Base-by-base conservation (phyloP, 2,113 vertebrate genomes). In the Pygoscelis adeliae region DNA sequence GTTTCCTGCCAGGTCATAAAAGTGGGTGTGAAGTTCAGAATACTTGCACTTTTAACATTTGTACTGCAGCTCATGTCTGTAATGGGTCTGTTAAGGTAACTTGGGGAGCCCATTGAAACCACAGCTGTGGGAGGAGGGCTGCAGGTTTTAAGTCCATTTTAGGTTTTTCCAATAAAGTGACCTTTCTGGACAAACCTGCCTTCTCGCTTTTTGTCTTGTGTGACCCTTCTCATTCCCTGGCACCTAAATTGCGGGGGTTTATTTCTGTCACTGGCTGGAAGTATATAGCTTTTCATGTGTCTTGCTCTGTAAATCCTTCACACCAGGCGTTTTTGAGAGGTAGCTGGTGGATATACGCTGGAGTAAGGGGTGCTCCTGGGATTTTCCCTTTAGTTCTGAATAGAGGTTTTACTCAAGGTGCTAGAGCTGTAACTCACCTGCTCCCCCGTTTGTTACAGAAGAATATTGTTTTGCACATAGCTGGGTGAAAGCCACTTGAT, bases 151-250 rank as follows among this genome's bases (percentile, higher is more conserved):
- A 55, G 89, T 93, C 71, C 34, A 32, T 95, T 90, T 93, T 88
- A 72, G 86, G 76, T 89, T 94, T 96, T 95, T 83, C 91, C 93
- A 98, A 98, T 98, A 98, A 98, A 98, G 97, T 97, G 97, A 96
- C 97, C 97, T 98, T 98, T 98, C 93, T 86, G 89, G 96, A 97
- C 74, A 26, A 87, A 73, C 15, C 6, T 65, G 46, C 59, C 42
- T 62, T 50, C 34, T 36, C 6, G 22, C 27, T 81, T 66, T 82
- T 62, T 94, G 52, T 90, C 36, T 27, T 26, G 9, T 38, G 49
- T 71, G 63, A 29, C 22, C 50, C 42, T 65, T 55, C 66, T 65
- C 30, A 22, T 58, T 19, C 10, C 2, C 40, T 53, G 59, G 8
- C 29, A 42, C 44, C 8, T 46, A 6, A 29, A 3, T 11, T 3